Evolutionary conservation across 2,888 invertebrate species (phyloP).

Genomic region (Plebejus anna): DNA sequence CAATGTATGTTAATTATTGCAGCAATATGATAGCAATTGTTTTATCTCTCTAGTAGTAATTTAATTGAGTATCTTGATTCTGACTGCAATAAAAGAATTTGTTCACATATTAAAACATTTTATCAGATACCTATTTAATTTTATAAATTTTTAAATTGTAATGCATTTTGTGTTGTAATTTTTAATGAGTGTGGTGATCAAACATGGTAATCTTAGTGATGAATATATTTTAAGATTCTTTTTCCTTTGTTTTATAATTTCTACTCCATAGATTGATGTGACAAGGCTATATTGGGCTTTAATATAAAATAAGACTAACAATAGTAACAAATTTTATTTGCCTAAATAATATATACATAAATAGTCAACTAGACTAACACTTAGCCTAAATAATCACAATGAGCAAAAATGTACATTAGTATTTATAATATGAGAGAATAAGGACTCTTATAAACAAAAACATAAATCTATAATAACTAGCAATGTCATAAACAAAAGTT

Average conservation of each 20-base stretch:
- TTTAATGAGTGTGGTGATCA: not conserved
- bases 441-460: conserved; percentile 30
- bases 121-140: not conserved
- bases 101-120: no score
- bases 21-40: not conserved
- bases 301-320: conserved; percentile 19
- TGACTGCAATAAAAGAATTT: not conserved
- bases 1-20: not conserved
- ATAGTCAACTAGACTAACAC: conserved; percentile 28
- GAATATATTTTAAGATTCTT: not conserved
- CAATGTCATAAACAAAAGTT: conserved; percentile 5
- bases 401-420: conserved; percentile 33
- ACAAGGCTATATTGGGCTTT: not conserved
- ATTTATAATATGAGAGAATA: conserved; percentile 4
- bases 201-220: not conserved
- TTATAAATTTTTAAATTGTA: not conserved
- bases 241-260: not conserved
- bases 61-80: not conserved
- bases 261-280: not conserved
- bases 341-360: conserved; percentile 34
- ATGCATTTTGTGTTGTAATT: not conserved
- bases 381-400: conserved; percentile 34
- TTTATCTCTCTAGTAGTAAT: not conserved
- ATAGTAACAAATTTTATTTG: conserved; percentile 35
- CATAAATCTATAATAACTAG: not conserved